Base-by-base conservation (phyloP, 2,797 vertebrate genomes). In the Selene dorsalis region DNA sequence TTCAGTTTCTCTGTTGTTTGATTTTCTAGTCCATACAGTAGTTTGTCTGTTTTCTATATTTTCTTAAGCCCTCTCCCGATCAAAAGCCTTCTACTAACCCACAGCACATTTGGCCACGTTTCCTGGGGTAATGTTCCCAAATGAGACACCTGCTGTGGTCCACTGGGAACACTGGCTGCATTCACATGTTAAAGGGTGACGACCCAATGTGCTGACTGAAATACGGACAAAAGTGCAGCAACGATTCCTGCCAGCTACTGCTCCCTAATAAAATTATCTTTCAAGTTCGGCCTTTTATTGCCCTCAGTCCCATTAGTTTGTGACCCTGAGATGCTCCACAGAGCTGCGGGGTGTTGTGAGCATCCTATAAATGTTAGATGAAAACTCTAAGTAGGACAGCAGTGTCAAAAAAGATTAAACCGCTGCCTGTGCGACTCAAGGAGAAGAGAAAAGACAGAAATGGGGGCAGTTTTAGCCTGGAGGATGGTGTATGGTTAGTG, bases 301-400 rank as follows among this genome's bases (percentile, higher is more conserved):
- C 30, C 13, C 18, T 0, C 0, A n/a, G 63, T 52, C 67, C 48
- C 47, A 57, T 68, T 63, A 43, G 22, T 28, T 68, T 60, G 59
- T 52, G 69, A 65, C 39, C 45, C 69, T 48, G 50, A 75, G 35
- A 79, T 50, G 41, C 66, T 80, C 69, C 58, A 69, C 47, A 76
- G 65, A 56, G 60, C 55, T 13, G 13, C 12, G 59, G 65, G 78
- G 79, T 71, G 76, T 75, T 73, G 41, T 22, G 50, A 69, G 32
- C 67, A 28, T 66, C 70, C 72, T 79, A 82, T 73, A 82, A 87
- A 88, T 74, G 70, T 77, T 72, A 69, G 38, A 69, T 73, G 69
- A 80, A 80, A 39, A 57, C 62, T 70, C 24, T 24, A 91, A 91
- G 88, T 91, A 90, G 91, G 88, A 89, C 89, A 88, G 75, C 32